Percentiles rank a stretch among this genome's conserved stretches.
Evolutionary conservation across 1,140 invertebrate genomes (phyloP).

Genomic region (Macrocentrus cingulum): DNA sequence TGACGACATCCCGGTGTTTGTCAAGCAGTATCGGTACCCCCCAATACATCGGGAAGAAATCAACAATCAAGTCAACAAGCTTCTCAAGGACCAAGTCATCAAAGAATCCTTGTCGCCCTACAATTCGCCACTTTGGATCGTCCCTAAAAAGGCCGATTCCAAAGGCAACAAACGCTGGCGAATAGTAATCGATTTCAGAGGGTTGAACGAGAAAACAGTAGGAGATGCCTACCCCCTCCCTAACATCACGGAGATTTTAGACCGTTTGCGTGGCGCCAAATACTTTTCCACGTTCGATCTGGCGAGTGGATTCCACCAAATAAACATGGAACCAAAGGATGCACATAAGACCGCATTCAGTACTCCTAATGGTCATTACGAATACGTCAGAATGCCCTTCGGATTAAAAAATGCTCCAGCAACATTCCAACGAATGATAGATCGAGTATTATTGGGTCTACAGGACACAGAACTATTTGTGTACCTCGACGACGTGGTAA

Average conservation of each 20-base stretch:
- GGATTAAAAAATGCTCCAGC: neutral
- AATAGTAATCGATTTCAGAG: neutral
- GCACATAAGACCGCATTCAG: neutral
- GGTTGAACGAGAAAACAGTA: neutral
- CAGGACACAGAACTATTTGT: neutral
- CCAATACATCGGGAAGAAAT: neutral
- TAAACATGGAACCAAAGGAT: neutral
- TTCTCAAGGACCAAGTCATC: neutral
- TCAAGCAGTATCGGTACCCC: slow-evolving; percentile 1
- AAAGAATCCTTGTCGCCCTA: neutral
- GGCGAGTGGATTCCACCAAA: neutral
- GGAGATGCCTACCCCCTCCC: neutral
- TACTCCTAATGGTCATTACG: slow-evolving; percentile 3
- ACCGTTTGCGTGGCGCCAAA: neutral
- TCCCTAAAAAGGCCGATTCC: slow-evolving; percentile 5
- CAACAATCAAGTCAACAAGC: neutral
- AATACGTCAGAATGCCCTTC: slow-evolving; percentile 1
- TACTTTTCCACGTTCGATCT: neutral
- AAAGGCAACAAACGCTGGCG: neutral
- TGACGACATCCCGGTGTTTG: neutral
- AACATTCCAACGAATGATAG: neutral
- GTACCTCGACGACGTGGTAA: neutral
- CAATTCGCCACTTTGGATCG: slow-evolving; percentile 4
- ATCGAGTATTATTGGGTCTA: neutral
- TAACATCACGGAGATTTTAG: neutral